phyloP scores from a whole-genome alignment of 2,797 vertebrate genomes.

The Halcyon badia region DNA sequence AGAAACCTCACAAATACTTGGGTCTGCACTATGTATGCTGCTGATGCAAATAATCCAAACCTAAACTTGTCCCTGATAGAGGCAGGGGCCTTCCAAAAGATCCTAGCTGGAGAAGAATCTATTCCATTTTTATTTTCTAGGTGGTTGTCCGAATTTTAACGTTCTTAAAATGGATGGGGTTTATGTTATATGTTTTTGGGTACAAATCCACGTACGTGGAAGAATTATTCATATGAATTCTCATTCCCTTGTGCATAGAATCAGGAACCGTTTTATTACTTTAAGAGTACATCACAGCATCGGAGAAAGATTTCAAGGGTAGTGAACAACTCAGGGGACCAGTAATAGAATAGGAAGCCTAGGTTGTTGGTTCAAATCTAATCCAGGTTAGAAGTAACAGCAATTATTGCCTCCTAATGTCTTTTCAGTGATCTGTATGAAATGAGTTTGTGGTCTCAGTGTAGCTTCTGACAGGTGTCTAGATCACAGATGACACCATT shows the following conservation, averaged over 20 bases:
- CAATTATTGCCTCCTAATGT: constrained; percentile 59
- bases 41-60: background rate
- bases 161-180: background rate
- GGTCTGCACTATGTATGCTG: background rate
- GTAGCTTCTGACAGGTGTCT: constrained; percentile 20
- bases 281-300: background rate
- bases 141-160: background rate
- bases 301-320: constrained; percentile 12
- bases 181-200: background rate
- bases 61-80: background rate
- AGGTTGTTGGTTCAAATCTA: constrained; percentile 62
- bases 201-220: background rate
- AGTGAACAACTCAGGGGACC: constrained; percentile 26
- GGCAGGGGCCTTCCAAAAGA: background rate
- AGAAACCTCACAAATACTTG: background rate
- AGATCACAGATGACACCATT: constrained; percentile 19
- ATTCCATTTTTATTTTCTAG: background rate
- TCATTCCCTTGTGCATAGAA: constrained; percentile 12
- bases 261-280: constrained; percentile 20
- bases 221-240: background rate
- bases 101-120: background rate
- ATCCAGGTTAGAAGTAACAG: constrained; percentile 51
- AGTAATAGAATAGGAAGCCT: constrained; percentile 59
- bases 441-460: constrained; percentile 50
- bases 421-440: constrained; percentile 61